Conservation (phyloP, 2,113 vertebrate genomes). For the Mastomys natalensis region DNA sequence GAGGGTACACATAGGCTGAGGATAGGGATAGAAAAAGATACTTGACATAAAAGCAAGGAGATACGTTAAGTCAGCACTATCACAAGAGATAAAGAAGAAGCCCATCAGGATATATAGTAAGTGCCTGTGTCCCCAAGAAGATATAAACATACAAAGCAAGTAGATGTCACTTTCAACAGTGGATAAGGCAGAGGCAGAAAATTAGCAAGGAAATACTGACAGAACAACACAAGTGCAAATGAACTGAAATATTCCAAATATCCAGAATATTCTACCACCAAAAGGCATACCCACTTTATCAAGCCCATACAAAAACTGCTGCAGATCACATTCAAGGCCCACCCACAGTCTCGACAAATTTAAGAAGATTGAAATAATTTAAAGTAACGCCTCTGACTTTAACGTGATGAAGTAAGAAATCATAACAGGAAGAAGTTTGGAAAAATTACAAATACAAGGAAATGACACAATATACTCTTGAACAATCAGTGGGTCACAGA, state of each 20-base stretch:
- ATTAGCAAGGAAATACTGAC: neutral
- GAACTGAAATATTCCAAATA: neutral
- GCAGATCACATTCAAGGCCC: too few relatives aligned
- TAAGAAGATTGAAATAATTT: neutral
- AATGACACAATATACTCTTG: neutral
- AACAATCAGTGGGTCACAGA: neutral
- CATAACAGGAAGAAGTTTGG: neutral
- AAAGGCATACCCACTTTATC: neutral
- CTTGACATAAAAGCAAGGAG: neutral
- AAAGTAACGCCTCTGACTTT: neutral
- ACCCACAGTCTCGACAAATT: neutral
- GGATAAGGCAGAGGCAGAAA: neutral
- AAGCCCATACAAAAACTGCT: neutral
- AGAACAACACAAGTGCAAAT: neutral
- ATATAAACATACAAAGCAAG: neutral
- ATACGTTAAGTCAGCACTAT: too few relatives aligned
- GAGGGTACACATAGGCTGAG: neutral
- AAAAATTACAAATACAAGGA: neutral
- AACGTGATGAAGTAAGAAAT: neutral
- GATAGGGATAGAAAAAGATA: neutral
- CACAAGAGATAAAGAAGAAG: neutral
- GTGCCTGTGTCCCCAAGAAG: neutral
- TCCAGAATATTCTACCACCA: too few relatives aligned
- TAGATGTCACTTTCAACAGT: neutral
- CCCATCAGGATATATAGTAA: neutral